Percentiles rank a stretch among this genome's conserved stretches.
These are phyloP conservation scores for Campaea margaritaria DNA, from an alignment of 2,888 invertebrate genomes.

Conservation along the genomic window DNA sequence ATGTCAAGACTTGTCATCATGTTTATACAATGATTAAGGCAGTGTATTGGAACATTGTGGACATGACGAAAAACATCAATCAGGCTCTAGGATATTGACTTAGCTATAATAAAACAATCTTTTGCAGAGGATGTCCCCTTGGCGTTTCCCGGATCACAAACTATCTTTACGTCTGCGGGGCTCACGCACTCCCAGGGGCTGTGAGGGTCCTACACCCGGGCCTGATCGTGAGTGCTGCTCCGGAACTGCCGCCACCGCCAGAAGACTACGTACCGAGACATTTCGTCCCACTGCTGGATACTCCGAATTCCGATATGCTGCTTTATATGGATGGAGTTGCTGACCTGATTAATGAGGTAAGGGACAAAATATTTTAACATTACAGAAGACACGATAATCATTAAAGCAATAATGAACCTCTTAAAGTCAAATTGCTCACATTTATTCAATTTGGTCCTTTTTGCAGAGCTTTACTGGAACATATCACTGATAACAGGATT, in stretches of 20 bases:
- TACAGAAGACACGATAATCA: not conserved
- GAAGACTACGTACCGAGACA: conserved; percentile 86
- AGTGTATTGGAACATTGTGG: not conserved
- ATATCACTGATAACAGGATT: too few relatives aligned
- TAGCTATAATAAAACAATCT: not conserved
- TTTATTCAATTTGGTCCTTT: not conserved
- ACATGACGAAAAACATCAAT: too few relatives aligned
- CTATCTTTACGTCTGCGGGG: conserved; percentile 91
- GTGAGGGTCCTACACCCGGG: conserved; percentile 89
- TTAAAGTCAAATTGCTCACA: not conserved
- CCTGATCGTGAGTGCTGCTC: conserved; percentile 92
- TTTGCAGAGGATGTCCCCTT: conserved; percentile 78
- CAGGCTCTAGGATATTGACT: too few relatives aligned
- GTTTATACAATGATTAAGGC: not conserved
- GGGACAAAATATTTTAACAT: conserved; percentile 13
- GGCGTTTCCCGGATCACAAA: conserved; percentile 90
- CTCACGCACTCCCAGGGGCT: conserved; percentile 89
- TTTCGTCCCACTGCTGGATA: conserved; percentile 90
- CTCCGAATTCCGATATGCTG: conserved; percentile 89
- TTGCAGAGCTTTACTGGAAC: too few relatives aligned
- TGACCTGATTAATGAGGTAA: conserved; percentile 90
- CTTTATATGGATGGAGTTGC: conserved; percentile 91
- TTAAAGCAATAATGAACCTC: not conserved
- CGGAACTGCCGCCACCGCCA: conserved; percentile 90
- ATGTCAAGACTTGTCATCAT: not conserved